A percentile compares a stretch with the other conserved stretches of the same genome.
phyloP scores from a whole-genome alignment of 2,888 invertebrate genomes.

The Myopa testacea region DNA sequence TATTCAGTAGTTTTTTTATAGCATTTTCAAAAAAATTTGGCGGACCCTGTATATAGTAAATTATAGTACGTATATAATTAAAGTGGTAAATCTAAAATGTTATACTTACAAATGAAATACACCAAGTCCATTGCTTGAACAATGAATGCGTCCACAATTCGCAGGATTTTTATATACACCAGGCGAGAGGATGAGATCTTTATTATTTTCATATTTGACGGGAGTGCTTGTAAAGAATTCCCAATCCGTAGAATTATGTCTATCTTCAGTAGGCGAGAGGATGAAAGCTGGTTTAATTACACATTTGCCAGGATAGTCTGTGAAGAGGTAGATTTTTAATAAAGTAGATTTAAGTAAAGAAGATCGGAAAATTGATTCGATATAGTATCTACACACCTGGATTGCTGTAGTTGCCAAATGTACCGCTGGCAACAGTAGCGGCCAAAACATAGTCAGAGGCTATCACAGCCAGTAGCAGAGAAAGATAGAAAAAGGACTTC shows the following conservation, averaged over 20 bases:
- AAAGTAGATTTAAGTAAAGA: neutral
- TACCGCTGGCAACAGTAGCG: slow-evolving; percentile 33
- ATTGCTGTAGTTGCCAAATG: slow-evolving; percentile 43
- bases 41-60: no score
- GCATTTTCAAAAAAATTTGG: no score
- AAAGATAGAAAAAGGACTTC: neutral
- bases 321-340: neutral
- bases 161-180: neutral
- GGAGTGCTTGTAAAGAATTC: neutral
- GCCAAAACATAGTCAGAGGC: neutral
- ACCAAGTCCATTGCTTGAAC: neutral
- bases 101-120: neutral
- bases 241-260: neutral
- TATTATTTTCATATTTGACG: neutral
- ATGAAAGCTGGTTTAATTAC: neutral
- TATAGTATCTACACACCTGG: slow-evolving; percentile 19
- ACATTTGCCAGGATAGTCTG: slow-evolving; percentile 9
- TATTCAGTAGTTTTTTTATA: no score
- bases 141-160: slow-evolving; percentile 2
- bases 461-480: neutral
- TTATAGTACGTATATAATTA: neutral
- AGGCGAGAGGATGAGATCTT: neutral
- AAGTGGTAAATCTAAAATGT: neutral
- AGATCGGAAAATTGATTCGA: neutral
- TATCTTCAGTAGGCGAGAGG: neutral